These are phyloP conservation scores for Pheosia tremula DNA, from an alignment of 2,888 invertebrate species.

Conservation along the genomic window DNA sequence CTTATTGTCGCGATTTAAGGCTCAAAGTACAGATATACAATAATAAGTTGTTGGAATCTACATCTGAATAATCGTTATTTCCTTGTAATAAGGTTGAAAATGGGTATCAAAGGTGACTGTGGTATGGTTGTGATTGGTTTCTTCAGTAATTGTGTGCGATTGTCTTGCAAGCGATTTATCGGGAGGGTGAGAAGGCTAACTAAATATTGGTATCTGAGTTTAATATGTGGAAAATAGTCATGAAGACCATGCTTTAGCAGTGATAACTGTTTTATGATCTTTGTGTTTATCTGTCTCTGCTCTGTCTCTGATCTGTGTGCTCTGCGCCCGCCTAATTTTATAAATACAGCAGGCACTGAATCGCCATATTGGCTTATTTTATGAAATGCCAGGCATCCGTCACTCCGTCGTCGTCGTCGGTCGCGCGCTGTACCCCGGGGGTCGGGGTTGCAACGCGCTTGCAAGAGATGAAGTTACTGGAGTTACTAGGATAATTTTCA, in stretches of 20 bases:
- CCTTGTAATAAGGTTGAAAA: slow-evolving; percentile 21
- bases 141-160: slow-evolving; percentile 57
- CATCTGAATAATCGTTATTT: background rate
- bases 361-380: no score
- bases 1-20: background rate
- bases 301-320: no score
- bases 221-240: slow-evolving; percentile 45
- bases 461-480: no score
- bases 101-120: slow-evolving; percentile 9
- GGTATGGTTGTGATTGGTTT: slow-evolving; percentile 32
- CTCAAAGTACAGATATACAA: background rate
- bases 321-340: no score
- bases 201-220: slow-evolving; percentile 49
- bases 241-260: slow-evolving; percentile 16
- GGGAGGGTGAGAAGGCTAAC: slow-evolving; percentile 36
- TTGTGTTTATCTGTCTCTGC: no score
- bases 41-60: background rate
- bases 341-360: no score
- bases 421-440: no score
- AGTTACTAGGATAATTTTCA: no score
- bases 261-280: no score
- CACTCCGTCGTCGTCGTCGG: no score
- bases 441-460: no score
- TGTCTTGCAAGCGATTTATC: slow-evolving; percentile 47
- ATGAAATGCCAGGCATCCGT: no score